Conservation (phyloP, 2,888 invertebrate genomes). For the Mimachlamys varia region DNA sequence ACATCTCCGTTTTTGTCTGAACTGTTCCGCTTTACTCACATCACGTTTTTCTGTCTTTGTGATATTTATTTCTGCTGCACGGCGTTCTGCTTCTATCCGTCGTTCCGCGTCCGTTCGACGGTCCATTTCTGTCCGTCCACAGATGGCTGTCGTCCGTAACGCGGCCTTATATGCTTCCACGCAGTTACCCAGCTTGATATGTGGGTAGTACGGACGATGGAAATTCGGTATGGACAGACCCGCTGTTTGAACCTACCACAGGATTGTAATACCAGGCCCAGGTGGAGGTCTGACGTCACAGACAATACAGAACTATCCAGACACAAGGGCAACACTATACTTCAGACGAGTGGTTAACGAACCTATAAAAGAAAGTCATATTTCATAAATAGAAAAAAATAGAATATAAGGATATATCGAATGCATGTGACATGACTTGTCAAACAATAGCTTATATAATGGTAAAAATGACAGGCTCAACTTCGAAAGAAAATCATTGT, state of each 20-base stretch:
- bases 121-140: slow-evolving; percentile 53
- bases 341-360: neutral
- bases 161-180: slow-evolving; percentile 70
- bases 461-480: neutral
- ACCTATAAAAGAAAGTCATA: neutral
- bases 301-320: too few species aligned
- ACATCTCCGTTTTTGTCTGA: slow-evolving; percentile 64
- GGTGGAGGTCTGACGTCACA: neutral
- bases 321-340: too few species aligned
- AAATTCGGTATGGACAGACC: neutral
- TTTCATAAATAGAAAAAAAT: neutral
- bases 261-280: neutral
- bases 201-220: neutral
- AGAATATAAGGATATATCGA: too few species aligned
- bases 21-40: slow-evolving; percentile 59
- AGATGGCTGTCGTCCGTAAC: slow-evolving; percentile 58
- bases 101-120: slow-evolving; percentile 55
- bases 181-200: slow-evolving; percentile 68
- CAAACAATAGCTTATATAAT: too few species aligned
- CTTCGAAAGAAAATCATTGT: too few species aligned
- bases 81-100: neutral
- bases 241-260: neutral
- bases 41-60: slow-evolving; percentile 41
- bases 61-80: neutral
- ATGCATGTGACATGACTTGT: too few species aligned